Evolutionary conservation across 2,797 vertebrate genomes (phyloP), one percentile per base, ranked within the genome.

Genomic region (Allobates femoralis): DNA sequence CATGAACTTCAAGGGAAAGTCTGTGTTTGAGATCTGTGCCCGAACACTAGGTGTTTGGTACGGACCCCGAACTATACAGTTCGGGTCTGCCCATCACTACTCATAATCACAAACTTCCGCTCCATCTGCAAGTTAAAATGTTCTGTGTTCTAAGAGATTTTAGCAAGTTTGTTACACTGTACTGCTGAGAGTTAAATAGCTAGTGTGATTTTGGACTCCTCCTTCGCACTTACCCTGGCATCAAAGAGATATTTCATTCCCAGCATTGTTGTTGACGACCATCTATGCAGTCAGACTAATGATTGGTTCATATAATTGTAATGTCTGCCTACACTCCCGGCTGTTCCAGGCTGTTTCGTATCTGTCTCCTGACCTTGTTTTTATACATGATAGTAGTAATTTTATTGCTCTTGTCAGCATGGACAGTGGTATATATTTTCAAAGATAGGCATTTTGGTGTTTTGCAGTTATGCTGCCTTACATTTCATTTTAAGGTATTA

Each of bases 281-380:
- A 28, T 75, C 73, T 53, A 28, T 53, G 26, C 46, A 28, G 26
- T 46, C 46, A 41, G 69, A 73, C 73, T 53, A 75, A 75, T 53
- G 73, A 75, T 7, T 75, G 41, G 73, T 51, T 75, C 15, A 51
- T 75, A 26, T 75, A 53, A 75, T 53, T 75, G 46, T 53, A 75
- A 75, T 75, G 73, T 51, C 73, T 75, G 16, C 30, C 73, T 75
- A 26, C n/a, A 53, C n/a, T 28, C 46, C 12, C 5, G 46, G 14
- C 41, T 75, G 50, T 75, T 75, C 46, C 5, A 50, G 73, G 16
- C 26, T 15, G 23, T 26, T 28, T 75, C 53, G 14, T 53, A 53
- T 53, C 10, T 75, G n/a, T 53, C 41, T 28, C 46, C 7, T 53
- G 73, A 51, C 46, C 46, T 51, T 51, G 41, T 75, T 30, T 51